Evolutionary conservation across 2,888 invertebrate genomes (phyloP), one percentile per base, ranked within the genome.

Genomic region (Syritta pipiens): DNA sequence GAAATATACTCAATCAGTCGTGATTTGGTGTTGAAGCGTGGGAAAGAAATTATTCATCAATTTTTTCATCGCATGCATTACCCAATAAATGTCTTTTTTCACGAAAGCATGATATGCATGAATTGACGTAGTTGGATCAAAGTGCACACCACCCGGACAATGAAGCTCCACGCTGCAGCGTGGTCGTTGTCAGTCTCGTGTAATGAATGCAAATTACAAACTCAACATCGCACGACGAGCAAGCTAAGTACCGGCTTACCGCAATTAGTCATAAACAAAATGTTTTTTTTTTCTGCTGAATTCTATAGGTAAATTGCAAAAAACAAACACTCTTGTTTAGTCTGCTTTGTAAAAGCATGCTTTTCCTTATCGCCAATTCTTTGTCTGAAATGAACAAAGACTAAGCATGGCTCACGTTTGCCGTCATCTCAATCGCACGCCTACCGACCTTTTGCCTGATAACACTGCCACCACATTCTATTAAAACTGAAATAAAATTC

Each of bases 131-230:
- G 46, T 22, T 22, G 14, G 59, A 35, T 35, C 59, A 60, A 60
- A 60, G 59, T 60, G 44, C 65, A 65, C 53, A 63, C 51, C 35
- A 68, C 17, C 53, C 60, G 60, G 53, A 53, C 53, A 62, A 48
- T 49, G 24, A 37, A 12, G 7, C 19, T 40, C 40, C 9, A 74
- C 67, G 59, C 68, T 68, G 60, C 37, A 37, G 37, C 17, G n/a
- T n/a, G n/a, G n/a, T n/a, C n/a, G n/a, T n/a, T n/a, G n/a, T n/a
- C n/a, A n/a, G n/a, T 37, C 44, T 17, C 75, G 32, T 55, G 53
- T 60, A 68, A 53, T 62, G 68, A 46, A 75, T 68, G 37, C 40
- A 68, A 75, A 75, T 68, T 75, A 68, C 5, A 7, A 37, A 59
- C 49, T 53, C 17, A 46, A 20, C 44, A 19, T 6, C 30, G 32